Evolutionary conservation across 2,797 vertebrate species (phyloP), one percentile per base, ranked within the genome.

Genomic region (Anableps anableps): DNA sequence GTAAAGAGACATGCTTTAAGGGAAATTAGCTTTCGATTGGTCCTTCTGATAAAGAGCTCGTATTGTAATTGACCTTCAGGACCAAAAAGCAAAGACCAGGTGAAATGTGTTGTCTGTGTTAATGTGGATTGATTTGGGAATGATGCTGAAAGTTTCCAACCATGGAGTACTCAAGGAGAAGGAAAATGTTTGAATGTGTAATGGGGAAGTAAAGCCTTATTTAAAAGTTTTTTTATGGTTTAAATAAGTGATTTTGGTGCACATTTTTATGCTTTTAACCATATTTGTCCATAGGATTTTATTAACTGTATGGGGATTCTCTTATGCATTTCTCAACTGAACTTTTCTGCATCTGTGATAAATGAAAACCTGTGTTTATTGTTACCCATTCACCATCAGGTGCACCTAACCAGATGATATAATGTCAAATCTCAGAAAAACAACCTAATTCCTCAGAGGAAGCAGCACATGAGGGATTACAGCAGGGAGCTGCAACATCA

Each of bases 11-110:
- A 80, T 76, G 91, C 91, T 94, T 91, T 93, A 91, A 88, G 91
- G 85, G 88, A 93, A 92, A 94, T 91, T 89, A 91, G 91, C 87
- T 91, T 94, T 93, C 89, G 91, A 93, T 93, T 91, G 87, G 87
- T 31, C 68, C 47, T 23, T 83, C 85, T 93, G 89, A 92, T 91
- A 91, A 91, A 91, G 90, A 89, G 83, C 80, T 76, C 50, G 81
- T 64, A 81, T 92, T 89, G 83, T 92, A 89, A 92, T 93, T 89
- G 88, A 93, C 91, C 91, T 89, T 80, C 48, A 83, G 80, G 86
- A 80, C 55, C 85, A 82, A 78, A 75, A 81, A 83, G 80, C 82
- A 88, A 88, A 88, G 80, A 88, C 85, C 88, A 88, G 82, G 75
- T 80, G 85, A 88, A 87, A 81, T 45, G 72, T 80, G 84, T 83